Evolutionary conservation across 2,888 invertebrate species (phyloP).

Genomic region (Cylindroiulus punctatus): DNA sequence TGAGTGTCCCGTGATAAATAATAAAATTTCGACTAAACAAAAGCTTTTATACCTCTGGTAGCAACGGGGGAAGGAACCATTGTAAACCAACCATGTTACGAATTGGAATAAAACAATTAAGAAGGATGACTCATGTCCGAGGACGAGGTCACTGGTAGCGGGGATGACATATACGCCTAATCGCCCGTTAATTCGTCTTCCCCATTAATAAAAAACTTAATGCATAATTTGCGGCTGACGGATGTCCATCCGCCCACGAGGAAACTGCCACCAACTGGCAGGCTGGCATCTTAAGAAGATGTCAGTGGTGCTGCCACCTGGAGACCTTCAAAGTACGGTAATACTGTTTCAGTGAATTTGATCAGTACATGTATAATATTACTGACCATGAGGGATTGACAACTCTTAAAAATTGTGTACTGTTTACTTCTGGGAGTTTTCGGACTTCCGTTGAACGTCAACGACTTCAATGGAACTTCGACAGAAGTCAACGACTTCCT

Average conservation of each 20-base stretch:
- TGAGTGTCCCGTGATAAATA: not conserved
- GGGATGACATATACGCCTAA: conserved; percentile 2
- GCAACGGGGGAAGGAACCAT: not conserved
- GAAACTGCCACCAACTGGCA: not conserved
- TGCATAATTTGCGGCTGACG: not conserved
- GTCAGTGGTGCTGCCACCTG: not conserved
- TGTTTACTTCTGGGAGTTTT: no score
- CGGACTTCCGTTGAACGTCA: no score
- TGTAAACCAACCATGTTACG: not conserved
- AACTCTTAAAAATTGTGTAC: no score
- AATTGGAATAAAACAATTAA: not conserved
- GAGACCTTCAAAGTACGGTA: no score
- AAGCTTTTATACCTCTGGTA: not conserved
- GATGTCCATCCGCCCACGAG: not conserved
- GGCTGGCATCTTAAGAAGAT: not conserved
- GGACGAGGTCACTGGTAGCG: not conserved
- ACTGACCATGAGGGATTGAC: no score
- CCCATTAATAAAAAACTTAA: not conserved
- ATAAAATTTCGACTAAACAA: conserved; percentile 11
- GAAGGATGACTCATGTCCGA: not conserved
- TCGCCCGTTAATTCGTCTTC: not conserved
- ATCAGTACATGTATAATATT: no score
- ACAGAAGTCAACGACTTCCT: no score
- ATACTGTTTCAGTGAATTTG: no score
- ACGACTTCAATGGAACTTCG: no score